Percentiles rank a stretch among this genome's conserved stretches.
Conservation (phyloP, 2,888 invertebrate species). For the Stenodema calcarata region DNA sequence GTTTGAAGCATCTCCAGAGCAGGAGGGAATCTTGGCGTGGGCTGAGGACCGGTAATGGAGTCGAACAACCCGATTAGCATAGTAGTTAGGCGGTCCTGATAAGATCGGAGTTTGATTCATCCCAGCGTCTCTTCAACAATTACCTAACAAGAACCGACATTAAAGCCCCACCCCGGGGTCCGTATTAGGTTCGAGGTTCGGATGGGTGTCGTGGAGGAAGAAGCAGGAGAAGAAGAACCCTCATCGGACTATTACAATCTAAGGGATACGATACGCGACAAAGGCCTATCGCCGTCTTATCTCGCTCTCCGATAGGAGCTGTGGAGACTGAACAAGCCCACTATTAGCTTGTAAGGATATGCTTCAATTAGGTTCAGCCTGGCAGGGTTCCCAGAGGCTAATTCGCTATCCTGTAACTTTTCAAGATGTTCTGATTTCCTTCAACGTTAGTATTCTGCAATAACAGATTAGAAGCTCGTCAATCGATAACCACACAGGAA, state of each 20-base stretch:
- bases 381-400: not conserved
- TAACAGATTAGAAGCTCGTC: too few relatives aligned
- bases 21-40: constrained; percentile 17
- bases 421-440: not conserved
- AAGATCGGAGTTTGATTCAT: constrained; percentile 31
- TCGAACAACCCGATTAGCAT: constrained; percentile 41
- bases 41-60: constrained; percentile 34
- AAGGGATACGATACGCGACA: not conserved
- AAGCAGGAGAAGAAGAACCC: not conserved
- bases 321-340: not conserved
- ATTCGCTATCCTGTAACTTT: not conserved
- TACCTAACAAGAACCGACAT: constrained; percentile 41
- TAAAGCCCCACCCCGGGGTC: not conserved
- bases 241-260: not conserved
- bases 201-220: not conserved
- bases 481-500: too few relatives aligned
- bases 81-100: constrained; percentile 20
- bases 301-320: not conserved
- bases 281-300: not conserved
- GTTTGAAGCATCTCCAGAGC: not conserved
- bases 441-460: not conserved
- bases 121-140: constrained; percentile 35
- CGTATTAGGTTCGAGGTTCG: not conserved
- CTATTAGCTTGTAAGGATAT: constrained; percentile 6
- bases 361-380: constrained; percentile 8